Percentiles rank a stretch among this genome's conserved stretches.
phyloP scores from a whole-genome alignment of 2,888 invertebrate genomes.

The Stenolophus ochropezus region DNA sequence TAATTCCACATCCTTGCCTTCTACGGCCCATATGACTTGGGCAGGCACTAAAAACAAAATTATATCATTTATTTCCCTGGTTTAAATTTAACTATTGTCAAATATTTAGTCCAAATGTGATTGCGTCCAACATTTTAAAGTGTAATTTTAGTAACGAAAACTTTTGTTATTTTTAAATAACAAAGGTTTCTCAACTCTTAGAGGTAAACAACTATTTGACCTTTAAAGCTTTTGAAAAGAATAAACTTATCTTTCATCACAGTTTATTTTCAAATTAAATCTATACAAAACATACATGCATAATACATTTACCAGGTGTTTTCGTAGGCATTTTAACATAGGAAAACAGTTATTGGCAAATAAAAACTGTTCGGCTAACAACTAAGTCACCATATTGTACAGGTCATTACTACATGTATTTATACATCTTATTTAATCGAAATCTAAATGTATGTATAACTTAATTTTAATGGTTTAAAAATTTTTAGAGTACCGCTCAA shows the following conservation, averaged over 20 bases:
- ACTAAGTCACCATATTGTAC: too few relatives aligned
- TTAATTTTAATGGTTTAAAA: too few relatives aligned
- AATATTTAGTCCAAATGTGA: not conserved
- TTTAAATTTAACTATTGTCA: too few relatives aligned
- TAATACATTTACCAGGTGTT: not conserved
- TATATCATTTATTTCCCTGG: too few relatives aligned
- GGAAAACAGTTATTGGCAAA: too few relatives aligned
- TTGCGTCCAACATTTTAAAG: not conserved
- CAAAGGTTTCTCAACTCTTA: constrained; percentile 22
- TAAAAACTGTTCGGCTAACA: too few relatives aligned
- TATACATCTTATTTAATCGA: too few relatives aligned
- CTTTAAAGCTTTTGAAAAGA: not conserved
- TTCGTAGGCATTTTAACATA: too few relatives aligned
- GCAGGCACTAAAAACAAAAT: constrained; percentile 77
- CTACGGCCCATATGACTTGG: constrained; percentile 84
- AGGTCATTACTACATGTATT: too few relatives aligned
- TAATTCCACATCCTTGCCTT: constrained; percentile 84
- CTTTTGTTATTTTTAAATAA: constrained; percentile 2
- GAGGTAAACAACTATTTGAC: constrained; percentile 10
- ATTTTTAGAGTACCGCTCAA: too few relatives aligned
- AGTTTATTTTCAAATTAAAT: not conserved
- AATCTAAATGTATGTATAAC: too few relatives aligned
- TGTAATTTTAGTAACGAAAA: constrained; percentile 1
- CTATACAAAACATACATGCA: not conserved
- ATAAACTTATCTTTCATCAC: not conserved